Conservation (phyloP, 2,113 vertebrate species). For the Passer domesticus region DNA sequence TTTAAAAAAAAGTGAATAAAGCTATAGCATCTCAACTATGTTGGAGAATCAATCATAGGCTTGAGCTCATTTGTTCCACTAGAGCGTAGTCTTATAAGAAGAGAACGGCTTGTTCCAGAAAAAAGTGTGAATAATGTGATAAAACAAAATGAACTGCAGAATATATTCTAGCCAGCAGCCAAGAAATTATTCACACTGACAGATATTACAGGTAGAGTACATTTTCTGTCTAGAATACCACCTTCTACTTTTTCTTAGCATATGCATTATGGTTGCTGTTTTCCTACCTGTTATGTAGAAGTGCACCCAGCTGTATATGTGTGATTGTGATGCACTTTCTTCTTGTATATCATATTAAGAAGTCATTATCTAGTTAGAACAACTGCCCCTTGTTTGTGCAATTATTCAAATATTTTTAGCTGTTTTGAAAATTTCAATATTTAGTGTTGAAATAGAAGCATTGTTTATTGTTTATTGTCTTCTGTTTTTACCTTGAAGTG, state of each 20-base stretch:
- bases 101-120: constrained; percentile 62
- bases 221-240: constrained; percentile 48
- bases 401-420: background rate
- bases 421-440: background rate
- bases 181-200: constrained; percentile 65
- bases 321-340: background rate
- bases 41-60: constrained; percentile 57
- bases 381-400: background rate
- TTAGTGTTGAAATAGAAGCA: background rate
- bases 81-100: constrained; percentile 28
- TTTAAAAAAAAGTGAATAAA: constrained; percentile 18
- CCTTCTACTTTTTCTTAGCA: constrained; percentile 7
- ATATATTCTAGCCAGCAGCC: constrained; percentile 59
- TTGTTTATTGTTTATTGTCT: background rate
- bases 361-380: background rate
- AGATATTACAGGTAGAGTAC: constrained; percentile 51
- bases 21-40: constrained; percentile 48
- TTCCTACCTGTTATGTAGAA: background rate
- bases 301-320: background rate
- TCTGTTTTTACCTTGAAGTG: background rate
- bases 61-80: constrained; percentile 61
- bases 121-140: constrained; percentile 63
- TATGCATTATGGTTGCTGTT: constrained; percentile 2
- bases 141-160: constrained; percentile 66
- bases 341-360: background rate